Conservation (phyloP, 2,797 vertebrate genomes). For the Diplodus sargus region DNA sequence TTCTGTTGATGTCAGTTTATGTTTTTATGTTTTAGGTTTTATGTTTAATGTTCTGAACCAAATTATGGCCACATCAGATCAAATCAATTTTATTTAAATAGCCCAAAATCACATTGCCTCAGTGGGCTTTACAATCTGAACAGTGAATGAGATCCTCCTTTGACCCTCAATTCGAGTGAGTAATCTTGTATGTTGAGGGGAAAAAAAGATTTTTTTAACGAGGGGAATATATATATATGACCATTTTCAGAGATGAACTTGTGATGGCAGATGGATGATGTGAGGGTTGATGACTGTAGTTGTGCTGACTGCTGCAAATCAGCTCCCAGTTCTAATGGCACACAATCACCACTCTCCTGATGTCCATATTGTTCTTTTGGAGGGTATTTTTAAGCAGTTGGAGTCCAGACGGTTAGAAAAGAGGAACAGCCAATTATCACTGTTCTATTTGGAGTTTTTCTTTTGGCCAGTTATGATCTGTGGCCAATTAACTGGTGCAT, state of each 20-base stretch:
- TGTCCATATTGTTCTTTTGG: constrained; percentile 7
- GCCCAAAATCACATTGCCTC: too few species aligned
- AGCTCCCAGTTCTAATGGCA: constrained; percentile 17
- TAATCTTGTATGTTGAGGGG: too few species aligned
- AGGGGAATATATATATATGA: too few species aligned
- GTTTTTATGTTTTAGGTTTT: too few species aligned
- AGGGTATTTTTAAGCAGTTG: constrained; percentile 9
- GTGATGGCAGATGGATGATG: constrained; percentile 19
- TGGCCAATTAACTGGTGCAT: constrained; percentile 38
- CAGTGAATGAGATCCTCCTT: too few species aligned
- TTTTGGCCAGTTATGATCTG: constrained; percentile 29
- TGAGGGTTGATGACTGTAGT: constrained; percentile 1
- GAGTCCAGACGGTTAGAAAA: constrained; percentile 9
- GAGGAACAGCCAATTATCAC: constrained; percentile 34
- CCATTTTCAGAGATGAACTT: not conserved
- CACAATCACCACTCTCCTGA: constrained; percentile 20
- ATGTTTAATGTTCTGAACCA: too few species aligned
- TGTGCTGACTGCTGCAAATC: constrained; percentile 49
- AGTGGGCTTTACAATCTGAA: too few species aligned
- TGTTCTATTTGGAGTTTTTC: constrained; percentile 22
- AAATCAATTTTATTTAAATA: too few species aligned
- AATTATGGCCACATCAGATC: too few species aligned
- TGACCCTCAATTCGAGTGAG: too few species aligned
- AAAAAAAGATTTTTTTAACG: too few species aligned
- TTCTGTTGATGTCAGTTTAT: too few species aligned